Percentiles rank a stretch among this genome's conserved stretches.
Evolutionary conservation across 2,888 invertebrate species (phyloP).

Genomic region (Dichetophora obliterata): DNA sequence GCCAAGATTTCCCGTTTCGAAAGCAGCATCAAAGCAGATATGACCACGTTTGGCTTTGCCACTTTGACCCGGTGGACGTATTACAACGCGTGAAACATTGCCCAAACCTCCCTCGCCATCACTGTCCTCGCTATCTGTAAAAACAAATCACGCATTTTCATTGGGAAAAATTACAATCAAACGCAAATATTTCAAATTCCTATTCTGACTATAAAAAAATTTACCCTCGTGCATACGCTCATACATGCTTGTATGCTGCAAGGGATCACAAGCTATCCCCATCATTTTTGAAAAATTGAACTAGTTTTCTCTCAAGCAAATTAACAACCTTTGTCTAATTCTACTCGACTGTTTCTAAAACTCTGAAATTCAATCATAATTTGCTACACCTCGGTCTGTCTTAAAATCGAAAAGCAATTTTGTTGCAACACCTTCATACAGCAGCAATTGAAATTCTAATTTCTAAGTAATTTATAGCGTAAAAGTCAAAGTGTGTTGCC

Average conservation of each 20-base stretch:
- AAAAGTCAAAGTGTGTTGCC: constrained; percentile 25
- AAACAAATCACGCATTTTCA: not conserved
- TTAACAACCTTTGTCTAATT: not conserved
- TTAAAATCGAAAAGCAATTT: constrained; percentile 17
- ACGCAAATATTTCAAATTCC: not conserved
- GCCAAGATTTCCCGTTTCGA: constrained; percentile 97
- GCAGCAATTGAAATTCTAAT: constrained; percentile 28
- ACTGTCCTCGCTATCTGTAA: constrained; percentile 88
- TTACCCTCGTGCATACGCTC: constrained; percentile 73
- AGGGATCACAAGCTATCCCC: constrained; percentile 69
- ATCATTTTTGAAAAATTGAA: constrained; percentile 58
- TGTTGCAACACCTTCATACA: not conserved
- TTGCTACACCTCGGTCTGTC: not conserved
- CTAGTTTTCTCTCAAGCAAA: not conserved
- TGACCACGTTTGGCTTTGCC: constrained; percentile 97
- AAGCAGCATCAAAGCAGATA: constrained; percentile 96
- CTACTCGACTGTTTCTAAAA: constrained; percentile 17
- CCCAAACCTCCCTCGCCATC: constrained; percentile 94
- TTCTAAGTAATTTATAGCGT: constrained; percentile 6
- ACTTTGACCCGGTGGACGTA: constrained; percentile 91
- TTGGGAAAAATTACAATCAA: not conserved
- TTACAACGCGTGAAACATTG: constrained; percentile 89
- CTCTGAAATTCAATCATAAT: constrained; percentile 13
- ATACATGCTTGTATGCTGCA: constrained; percentile 78
- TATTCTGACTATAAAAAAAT: not conserved